These are phyloP conservation scores for Eupithecia vulgata DNA, from an alignment of 2,888 invertebrate genomes.

Conservation along the genomic window DNA sequence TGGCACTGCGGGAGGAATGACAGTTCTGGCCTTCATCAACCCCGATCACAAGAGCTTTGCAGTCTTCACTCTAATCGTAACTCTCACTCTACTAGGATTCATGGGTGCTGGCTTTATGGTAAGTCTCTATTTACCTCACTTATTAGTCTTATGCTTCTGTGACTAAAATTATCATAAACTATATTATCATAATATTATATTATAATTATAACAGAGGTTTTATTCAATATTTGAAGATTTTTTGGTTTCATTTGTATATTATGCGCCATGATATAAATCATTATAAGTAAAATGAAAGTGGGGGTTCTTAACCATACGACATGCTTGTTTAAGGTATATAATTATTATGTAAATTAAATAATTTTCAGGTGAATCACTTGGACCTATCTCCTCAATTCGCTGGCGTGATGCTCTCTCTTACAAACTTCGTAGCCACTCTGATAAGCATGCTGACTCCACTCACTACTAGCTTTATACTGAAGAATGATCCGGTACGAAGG, in stretches of 20 bases:
- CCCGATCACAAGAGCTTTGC: slow-evolving; percentile 73
- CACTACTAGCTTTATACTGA: slow-evolving; percentile 86
- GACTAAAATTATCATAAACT: too few relatives aligned
- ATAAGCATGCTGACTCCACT: slow-evolving; percentile 89
- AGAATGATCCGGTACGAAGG: slow-evolving; percentile 78
- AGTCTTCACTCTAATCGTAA: slow-evolving; percentile 82
- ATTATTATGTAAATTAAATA: neutral
- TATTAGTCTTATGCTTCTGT: neutral
- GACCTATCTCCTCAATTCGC: slow-evolving; percentile 93
- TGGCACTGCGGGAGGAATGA: slow-evolving; percentile 85
- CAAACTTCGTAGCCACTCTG: slow-evolving; percentile 88
- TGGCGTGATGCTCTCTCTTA: slow-evolving; percentile 91
- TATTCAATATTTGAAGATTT: neutral
- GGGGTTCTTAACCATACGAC: neutral
- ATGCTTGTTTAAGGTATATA: too few relatives aligned
- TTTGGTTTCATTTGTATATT: neutral
- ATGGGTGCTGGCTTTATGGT: slow-evolving; percentile 88
- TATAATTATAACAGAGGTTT: too few relatives aligned
- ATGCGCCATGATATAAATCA: neutral
- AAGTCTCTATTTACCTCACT: slow-evolving; percentile 29
- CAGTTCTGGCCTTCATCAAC: slow-evolving; percentile 81
- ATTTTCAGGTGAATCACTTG: slow-evolving; percentile 87
- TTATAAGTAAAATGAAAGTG: neutral
- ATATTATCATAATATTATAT: too few relatives aligned
- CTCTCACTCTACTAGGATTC: slow-evolving; percentile 87